Evolutionary conservation across 2,797 vertebrate genomes (phyloP).

Genomic region (Pogoniulus pusillus): DNA sequence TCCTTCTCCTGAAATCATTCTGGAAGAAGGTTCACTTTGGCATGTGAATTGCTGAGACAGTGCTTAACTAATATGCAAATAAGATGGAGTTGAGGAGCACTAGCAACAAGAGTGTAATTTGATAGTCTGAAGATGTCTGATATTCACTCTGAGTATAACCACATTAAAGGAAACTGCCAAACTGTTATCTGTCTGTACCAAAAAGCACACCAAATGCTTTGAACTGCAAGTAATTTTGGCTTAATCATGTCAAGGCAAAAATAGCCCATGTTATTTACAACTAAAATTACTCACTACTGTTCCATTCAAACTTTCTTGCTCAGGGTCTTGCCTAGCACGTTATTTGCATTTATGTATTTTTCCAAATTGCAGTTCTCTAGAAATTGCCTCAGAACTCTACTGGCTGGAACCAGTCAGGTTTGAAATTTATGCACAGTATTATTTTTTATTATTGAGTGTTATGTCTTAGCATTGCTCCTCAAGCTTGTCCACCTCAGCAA

Average conservation of each 20-base stretch:
- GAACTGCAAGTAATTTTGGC: slow-evolving; percentile 63
- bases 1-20: slow-evolving; percentile 2
- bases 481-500: not conserved
- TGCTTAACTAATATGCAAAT: slow-evolving; percentile 58
- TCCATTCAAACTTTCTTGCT: slow-evolving; percentile 42
- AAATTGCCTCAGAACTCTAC: not conserved
- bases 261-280: slow-evolving; percentile 57
- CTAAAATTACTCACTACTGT: slow-evolving; percentile 39
- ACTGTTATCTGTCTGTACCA: slow-evolving; percentile 60
- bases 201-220: slow-evolving; percentile 59
- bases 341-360: slow-evolving; percentile 17
- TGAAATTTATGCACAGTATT: not conserved
- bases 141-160: slow-evolving; percentile 21
- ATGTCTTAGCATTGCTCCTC: not conserved
- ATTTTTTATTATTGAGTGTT: not conserved
- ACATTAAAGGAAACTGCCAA: slow-evolving; percentile 64
- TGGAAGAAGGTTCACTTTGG: slow-evolving; percentile 9
- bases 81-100: slow-evolving; percentile 42
- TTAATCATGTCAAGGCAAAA: slow-evolving; percentile 53
- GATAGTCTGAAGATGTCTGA: slow-evolving; percentile 63
- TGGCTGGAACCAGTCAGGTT: not conserved
- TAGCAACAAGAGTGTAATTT: slow-evolving; percentile 63
- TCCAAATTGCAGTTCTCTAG: not conserved
- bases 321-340: not conserved
- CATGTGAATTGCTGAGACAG: slow-evolving; percentile 39